Percentiles rank a stretch among this genome's conserved stretches.
phyloP scores from a whole-genome alignment of 2,888 invertebrate species.

The Tetragnatha montana region DNA sequence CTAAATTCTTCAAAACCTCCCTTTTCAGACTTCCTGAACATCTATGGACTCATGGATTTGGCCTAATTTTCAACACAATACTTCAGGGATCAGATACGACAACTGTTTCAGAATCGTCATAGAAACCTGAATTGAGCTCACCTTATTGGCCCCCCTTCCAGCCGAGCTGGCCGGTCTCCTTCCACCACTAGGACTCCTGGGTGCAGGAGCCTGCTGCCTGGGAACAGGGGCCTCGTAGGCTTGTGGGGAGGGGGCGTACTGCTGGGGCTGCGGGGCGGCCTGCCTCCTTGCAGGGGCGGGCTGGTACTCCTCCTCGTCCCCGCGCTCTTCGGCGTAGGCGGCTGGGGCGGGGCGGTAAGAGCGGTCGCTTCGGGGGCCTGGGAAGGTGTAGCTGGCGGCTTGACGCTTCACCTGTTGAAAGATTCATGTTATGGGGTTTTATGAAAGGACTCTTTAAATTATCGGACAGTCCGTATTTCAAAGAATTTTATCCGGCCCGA shows the following conservation, averaged over 20 bases:
- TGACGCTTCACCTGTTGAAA: slow-evolving; percentile 56
- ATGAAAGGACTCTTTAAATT: background rate
- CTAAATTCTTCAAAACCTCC: background rate
- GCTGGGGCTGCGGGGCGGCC: slow-evolving; percentile 55
- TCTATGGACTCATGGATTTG: no score
- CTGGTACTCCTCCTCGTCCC: slow-evolving; percentile 53
- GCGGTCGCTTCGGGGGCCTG: slow-evolving; percentile 64
- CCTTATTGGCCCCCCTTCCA: background rate
- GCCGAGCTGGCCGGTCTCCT: slow-evolving; percentile 45
- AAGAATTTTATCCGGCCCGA: no score
- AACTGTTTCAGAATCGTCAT: no score
- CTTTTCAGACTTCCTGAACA: no score
- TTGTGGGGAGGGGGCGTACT: slow-evolving; percentile 38
- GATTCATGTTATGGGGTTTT: background rate
- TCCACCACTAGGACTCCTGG: slow-evolving; percentile 42
- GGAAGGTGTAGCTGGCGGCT: slow-evolving; percentile 60
- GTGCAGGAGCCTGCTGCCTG: slow-evolving; percentile 30
- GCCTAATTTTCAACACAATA: no score
- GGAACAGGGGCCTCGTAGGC: slow-evolving; percentile 17
- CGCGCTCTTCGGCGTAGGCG: slow-evolving; percentile 40
- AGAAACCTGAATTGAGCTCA: background rate
- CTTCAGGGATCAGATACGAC: no score
- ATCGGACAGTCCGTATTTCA: no score
- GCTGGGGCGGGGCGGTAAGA: slow-evolving; percentile 33
- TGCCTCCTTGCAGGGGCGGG: slow-evolving; percentile 44